Percentiles rank a stretch among this genome's conserved stretches.
These are phyloP conservation scores for Himalopsyche tibetana DNA, from an alignment of 2,888 invertebrate genomes.

Conservation along the genomic window DNA sequence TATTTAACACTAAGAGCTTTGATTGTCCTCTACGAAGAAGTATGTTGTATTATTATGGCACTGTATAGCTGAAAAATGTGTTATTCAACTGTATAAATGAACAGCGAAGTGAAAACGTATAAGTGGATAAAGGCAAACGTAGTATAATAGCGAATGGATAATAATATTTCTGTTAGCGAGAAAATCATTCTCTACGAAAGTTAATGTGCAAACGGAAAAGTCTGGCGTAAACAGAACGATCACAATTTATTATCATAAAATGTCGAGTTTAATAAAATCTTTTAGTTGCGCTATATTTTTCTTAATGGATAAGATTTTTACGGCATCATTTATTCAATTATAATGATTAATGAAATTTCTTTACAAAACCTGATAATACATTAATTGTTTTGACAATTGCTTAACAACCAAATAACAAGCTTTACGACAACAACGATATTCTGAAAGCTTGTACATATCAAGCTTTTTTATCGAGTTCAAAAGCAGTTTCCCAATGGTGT, in stretches of 20 bases:
- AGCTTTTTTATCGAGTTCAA: too few relatives aligned
- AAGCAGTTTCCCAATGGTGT: too few relatives aligned
- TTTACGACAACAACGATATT: too few relatives aligned
- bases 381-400: too few relatives aligned
- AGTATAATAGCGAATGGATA: conserved; percentile 25
- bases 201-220: conserved; percentile 29
- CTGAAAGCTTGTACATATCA: too few relatives aligned
- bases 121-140: conserved; percentile 32
- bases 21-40: conserved; percentile 50
- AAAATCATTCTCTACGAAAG: conserved; percentile 30
- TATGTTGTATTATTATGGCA: conserved; percentile 42
- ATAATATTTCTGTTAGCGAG: conserved; percentile 42
- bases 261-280: conserved; percentile 10
- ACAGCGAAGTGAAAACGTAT: conserved; percentile 24
- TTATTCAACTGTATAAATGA: conserved; percentile 30
- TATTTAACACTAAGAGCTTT: conserved; percentile 60
- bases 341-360: not conserved
- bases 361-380: too few relatives aligned
- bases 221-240: conserved; percentile 30
- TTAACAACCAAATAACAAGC: too few relatives aligned
- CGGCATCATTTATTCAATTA: conserved; percentile 10
- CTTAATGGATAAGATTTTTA: not conserved
- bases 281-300: not conserved
- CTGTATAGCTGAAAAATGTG: conserved; percentile 37
- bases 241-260: conserved; percentile 43